Conservation (phyloP, 2,888 invertebrate species). For the Hermaeophaga mercurialis region DNA sequence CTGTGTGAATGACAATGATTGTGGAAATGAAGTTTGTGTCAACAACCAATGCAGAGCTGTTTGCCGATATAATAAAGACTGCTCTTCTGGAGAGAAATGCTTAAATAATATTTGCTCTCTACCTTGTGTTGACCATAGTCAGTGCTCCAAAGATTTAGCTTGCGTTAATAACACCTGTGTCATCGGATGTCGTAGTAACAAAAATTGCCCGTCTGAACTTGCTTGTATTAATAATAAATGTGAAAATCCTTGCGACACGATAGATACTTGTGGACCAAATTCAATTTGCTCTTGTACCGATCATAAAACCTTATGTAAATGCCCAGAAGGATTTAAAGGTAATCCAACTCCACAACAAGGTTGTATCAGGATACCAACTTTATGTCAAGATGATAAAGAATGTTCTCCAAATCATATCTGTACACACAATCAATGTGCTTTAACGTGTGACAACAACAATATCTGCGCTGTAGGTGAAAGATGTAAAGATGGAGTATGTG, state of each 20-base stretch:
- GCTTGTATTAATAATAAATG: slow-evolving; percentile 87
- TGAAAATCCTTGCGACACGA: slow-evolving; percentile 77
- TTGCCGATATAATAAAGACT: slow-evolving; percentile 77
- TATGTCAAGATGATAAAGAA: slow-evolving; percentile 70
- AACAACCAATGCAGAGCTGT: slow-evolving; percentile 84
- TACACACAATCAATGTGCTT: slow-evolving; percentile 76
- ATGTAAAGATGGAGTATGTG: slow-evolving; percentile 77
- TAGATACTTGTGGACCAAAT: slow-evolving; percentile 82
- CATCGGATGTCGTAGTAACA: slow-evolving; percentile 83
- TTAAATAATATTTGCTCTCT: slow-evolving; percentile 76
- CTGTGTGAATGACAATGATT: slow-evolving; percentile 75
- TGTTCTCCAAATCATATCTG: slow-evolving; percentile 82
- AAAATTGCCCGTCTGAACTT: slow-evolving; percentile 76
- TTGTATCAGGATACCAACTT: slow-evolving; percentile 79
- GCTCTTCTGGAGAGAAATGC: slow-evolving; percentile 80
- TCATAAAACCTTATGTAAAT: slow-evolving; percentile 78
- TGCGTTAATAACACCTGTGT: slow-evolving; percentile 81
- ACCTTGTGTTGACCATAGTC: slow-evolving; percentile 80
- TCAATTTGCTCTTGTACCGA: slow-evolving; percentile 77
- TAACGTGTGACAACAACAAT: slow-evolving; percentile 74
- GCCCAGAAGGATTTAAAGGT: slow-evolving; percentile 84
- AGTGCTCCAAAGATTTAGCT: slow-evolving; percentile 79
- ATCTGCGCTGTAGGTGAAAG: slow-evolving; percentile 85
- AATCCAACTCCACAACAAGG: slow-evolving; percentile 88
- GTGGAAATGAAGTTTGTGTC: slow-evolving; percentile 78